Evolutionary conservation across 2,888 invertebrate species (phyloP), one percentile per base, ranked within the genome.

Genomic region (Apamea anceps): DNA sequence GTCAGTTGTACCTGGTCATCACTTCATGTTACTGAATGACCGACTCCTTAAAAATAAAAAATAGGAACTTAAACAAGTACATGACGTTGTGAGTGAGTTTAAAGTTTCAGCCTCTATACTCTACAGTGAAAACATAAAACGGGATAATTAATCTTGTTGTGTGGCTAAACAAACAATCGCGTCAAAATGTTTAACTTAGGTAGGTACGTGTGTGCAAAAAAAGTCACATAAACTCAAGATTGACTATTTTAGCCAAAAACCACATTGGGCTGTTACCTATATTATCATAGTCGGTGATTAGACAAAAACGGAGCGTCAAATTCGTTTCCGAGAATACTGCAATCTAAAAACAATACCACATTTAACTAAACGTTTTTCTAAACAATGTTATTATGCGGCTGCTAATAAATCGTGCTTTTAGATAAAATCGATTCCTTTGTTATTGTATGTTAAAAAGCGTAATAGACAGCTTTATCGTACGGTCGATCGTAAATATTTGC

Each of bases 401-500:
- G 72, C 68, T 48, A 80, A n/a, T 79, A 77, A 87, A 81, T 88
- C 88, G 87, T 88, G 89, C 12, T 66, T 81, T 54, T 51, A 79
- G 88, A 88, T 88, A 32, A 21, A 75, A 88, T 87, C 89, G 63
- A 75, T 71, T 51, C 42, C 42, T 81, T 87, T 89, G 89, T 82
- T 72, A 79, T 73, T 87, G 79, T 80, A n/a, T 79, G 54, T 70
- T 73, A 70, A 75, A 57, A 79, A 77, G 74, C 74, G 65, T 63
- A 57, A 76, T 32, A 37, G 70, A 82, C 54, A 72, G 81, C 65
- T 25, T 63, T 84, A 80, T 81, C 77, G 4, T 45, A 45, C 81
- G 28, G 57, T 81, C 6, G 45, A 85, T 75, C 82, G 10, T n/a
- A 67, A 77, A 45, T 45, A 73, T 82, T 68, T 45, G 37, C 70